Percentiles rank a stretch among this genome's conserved stretches.
Evolutionary conservation across 2,797 vertebrate genomes (phyloP).

Genomic region (Hephaestus fuliginosus): DNA sequence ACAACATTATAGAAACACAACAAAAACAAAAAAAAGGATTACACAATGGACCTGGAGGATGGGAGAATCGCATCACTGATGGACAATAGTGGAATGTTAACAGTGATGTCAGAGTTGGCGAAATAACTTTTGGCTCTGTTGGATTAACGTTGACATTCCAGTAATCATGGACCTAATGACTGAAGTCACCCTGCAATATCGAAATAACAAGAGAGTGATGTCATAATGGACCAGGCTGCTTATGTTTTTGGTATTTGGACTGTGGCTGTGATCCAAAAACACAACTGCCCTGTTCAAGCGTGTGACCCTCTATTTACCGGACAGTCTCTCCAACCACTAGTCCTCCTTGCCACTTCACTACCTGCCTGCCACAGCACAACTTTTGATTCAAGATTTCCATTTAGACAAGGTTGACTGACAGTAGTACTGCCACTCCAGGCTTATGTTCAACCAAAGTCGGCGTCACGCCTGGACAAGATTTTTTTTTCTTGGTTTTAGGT

Average conservation of each 20-base stretch:
- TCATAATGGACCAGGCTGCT: constrained; percentile 41
- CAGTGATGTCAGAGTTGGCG: constrained; percentile 49
- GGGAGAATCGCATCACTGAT: constrained; percentile 22
- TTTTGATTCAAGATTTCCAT: constrained; percentile 54
- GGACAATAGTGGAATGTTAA: constrained; percentile 52
- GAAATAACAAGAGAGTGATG: constrained; percentile 47
- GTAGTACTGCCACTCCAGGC: constrained; percentile 56
- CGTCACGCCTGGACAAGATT: constrained; percentile 26
- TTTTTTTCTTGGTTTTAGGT: constrained; percentile 24
- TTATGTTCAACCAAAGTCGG: constrained; percentile 62
- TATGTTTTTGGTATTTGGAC: constrained; percentile 45
- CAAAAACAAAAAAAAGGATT: constrained; percentile 12
- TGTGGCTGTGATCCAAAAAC: constrained; percentile 39
- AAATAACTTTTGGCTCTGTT: constrained; percentile 29
- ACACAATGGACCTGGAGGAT: constrained; percentile 40
- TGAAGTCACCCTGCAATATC: constrained; percentile 57
- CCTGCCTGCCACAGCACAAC: constrained; percentile 65
- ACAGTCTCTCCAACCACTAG: constrained; percentile 36
- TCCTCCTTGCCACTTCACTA: constrained; percentile 48
- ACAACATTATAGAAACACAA: constrained; percentile 39
- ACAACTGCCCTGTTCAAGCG: constrained; percentile 25
- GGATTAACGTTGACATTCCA: constrained; percentile 64
- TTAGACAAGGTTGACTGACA: constrained; percentile 53
- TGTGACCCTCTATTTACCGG: constrained; percentile 40
- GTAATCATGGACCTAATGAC: constrained; percentile 50